Conservation (phyloP, 2,113 vertebrate genomes). For the Phasianus colchicus region DNA sequence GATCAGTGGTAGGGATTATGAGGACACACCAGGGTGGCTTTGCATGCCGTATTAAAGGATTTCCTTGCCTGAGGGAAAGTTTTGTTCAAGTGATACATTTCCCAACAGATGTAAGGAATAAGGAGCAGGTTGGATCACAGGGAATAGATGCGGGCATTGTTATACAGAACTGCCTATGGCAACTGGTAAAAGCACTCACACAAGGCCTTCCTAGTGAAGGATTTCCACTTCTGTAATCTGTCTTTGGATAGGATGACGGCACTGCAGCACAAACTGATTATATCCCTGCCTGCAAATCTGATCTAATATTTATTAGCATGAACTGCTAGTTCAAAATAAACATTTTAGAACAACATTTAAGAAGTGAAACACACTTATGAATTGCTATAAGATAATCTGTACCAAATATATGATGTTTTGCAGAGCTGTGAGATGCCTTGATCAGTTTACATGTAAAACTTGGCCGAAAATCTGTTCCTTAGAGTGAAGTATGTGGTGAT, state of each 20-base stretch:
- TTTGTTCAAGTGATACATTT: background rate
- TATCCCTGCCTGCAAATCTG: background rate
- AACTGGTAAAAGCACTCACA: background rate
- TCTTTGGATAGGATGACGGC: background rate
- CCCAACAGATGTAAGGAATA: background rate
- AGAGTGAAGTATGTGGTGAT: conserved; percentile 43
- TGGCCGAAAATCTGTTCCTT: conserved; percentile 43
- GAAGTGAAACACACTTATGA: conserved; percentile 30
- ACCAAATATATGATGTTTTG: conserved; percentile 22
- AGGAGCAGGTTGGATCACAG: background rate
- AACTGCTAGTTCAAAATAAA: background rate
- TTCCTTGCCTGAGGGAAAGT: background rate
- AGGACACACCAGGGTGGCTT: background rate
- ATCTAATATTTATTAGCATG: background rate
- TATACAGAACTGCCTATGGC: background rate
- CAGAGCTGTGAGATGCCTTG: conserved; percentile 6
- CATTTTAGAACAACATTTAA: background rate
- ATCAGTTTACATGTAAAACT: conserved; percentile 37
- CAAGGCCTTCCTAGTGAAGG: background rate
- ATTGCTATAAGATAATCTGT: conserved; percentile 26
- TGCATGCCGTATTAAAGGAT: background rate
- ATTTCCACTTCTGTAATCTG: background rate
- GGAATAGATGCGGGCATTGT: background rate
- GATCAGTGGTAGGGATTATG: background rate
- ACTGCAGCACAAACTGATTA: background rate